These are phyloP conservation scores for Cantharis rustica DNA, from an alignment of 2,888 invertebrate species.

Conservation along the genomic window DNA sequence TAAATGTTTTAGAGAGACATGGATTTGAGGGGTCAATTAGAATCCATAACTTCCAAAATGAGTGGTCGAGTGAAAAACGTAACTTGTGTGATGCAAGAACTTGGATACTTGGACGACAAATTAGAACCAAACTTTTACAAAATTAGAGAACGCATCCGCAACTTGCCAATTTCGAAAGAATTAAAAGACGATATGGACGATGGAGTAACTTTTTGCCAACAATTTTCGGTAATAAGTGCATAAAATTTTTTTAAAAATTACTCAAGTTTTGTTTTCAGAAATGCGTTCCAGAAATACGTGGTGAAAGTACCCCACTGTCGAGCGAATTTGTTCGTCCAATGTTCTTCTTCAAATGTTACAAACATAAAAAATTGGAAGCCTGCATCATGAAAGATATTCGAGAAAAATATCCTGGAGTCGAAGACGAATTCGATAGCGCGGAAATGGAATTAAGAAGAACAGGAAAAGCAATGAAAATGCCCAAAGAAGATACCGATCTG, in stretches of 20 bases:
- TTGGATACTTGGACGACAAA: constrained; percentile 69
- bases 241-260: background rate
- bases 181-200: constrained; percentile 69
- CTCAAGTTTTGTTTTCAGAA: constrained; percentile 57
- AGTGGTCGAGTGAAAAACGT: constrained; percentile 64
- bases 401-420: constrained; percentile 63
- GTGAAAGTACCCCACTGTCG: constrained; percentile 66
- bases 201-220: constrained; percentile 69
- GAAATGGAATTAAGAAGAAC: constrained; percentile 58
- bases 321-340: constrained; percentile 69
- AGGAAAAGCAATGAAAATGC: constrained; percentile 59
- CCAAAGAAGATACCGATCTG: constrained; percentile 58
- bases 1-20: constrained; percentile 61
- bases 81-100: constrained; percentile 74
- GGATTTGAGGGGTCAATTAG: constrained; percentile 66
- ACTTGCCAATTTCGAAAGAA: constrained; percentile 65
- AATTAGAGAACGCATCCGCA: constrained; percentile 65
- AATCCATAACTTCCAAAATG: constrained; percentile 61
- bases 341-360: constrained; percentile 76
- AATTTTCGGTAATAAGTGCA: constrained; percentile 65
- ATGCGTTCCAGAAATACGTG: constrained; percentile 71
- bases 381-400: constrained; percentile 75
- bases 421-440: constrained; percentile 63
- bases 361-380: constrained; percentile 74
- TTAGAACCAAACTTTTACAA: constrained; percentile 69